These are phyloP conservation scores for Lathamus discolor DNA, from an alignment of 2,113 vertebrate species.

Conservation along the genomic window DNA sequence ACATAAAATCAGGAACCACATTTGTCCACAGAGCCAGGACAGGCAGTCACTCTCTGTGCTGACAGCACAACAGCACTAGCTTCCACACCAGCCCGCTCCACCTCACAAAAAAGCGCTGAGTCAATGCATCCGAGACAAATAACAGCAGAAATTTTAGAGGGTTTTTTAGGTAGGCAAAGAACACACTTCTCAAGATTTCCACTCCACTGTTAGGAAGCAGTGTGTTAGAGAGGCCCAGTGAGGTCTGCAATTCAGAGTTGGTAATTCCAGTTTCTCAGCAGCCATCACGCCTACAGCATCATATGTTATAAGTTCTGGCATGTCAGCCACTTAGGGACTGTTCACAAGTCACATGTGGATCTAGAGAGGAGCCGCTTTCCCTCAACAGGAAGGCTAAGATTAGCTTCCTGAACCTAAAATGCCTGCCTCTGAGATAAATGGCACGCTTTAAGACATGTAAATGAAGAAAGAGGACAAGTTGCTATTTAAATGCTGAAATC, in stretches of 20 bases:
- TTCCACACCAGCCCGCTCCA: not conserved
- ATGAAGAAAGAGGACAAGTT: not conserved
- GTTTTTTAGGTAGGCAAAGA: not conserved
- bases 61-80: not conserved
- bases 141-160: not conserved
- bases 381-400: not conserved
- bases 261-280: not conserved
- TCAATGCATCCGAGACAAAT: not conserved
- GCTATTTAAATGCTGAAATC: not conserved
- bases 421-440: not conserved
- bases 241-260: not conserved
- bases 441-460: fast-evolving
- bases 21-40: not conserved
- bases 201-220: not conserved
- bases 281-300: not conserved
- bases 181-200: not conserved
- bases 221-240: not conserved
- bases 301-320: not conserved
- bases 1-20: not conserved
- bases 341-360: not conserved
- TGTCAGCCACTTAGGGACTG: not conserved
- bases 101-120: not conserved
- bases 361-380: not conserved
- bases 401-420: not conserved
- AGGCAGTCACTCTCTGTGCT: not conserved